Evolutionary conservation across 92 coral and sea anemone species (phyloP).

Genomic region (Porites cylindrica): DNA sequence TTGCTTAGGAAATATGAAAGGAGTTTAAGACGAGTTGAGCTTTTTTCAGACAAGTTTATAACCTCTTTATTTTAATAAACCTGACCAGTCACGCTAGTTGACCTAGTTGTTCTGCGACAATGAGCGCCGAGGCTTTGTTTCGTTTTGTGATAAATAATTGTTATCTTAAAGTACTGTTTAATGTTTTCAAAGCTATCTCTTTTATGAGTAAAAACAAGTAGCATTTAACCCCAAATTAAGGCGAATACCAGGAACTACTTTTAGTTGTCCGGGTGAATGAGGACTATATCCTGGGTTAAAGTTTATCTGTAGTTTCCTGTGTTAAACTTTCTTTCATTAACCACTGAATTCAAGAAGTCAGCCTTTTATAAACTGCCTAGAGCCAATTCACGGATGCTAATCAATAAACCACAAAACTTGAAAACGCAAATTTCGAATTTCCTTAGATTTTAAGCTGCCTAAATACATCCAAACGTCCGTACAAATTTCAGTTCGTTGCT

Average conservation of each 20-base stretch:
- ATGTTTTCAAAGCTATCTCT: neutral
- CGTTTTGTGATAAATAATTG: neutral
- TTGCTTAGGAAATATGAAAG: neutral
- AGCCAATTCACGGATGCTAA: neutral
- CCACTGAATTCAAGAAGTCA: neutral
- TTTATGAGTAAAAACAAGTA: neutral
- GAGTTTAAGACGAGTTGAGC: no score
- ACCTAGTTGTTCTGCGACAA: neutral
- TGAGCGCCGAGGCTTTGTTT: neutral
- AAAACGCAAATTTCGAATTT: no score
- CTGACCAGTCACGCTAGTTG: neutral
- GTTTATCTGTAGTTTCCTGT: neutral
- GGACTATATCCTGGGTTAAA: neutral
- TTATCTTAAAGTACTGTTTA: neutral
- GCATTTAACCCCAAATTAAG: neutral
- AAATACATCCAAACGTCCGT: no score
- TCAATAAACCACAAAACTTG: no score
- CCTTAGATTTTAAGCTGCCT: no score
- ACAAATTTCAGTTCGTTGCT: no score
- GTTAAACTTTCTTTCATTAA: neutral
- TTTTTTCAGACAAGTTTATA: no score
- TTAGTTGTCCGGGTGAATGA: neutral
- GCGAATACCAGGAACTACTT: neutral
- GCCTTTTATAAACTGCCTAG: neutral
- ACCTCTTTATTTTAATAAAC: neutral